These are phyloP conservation scores for Calliphora vicina DNA, from an alignment of 1,140 invertebrate species.

Conservation along the genomic window DNA sequence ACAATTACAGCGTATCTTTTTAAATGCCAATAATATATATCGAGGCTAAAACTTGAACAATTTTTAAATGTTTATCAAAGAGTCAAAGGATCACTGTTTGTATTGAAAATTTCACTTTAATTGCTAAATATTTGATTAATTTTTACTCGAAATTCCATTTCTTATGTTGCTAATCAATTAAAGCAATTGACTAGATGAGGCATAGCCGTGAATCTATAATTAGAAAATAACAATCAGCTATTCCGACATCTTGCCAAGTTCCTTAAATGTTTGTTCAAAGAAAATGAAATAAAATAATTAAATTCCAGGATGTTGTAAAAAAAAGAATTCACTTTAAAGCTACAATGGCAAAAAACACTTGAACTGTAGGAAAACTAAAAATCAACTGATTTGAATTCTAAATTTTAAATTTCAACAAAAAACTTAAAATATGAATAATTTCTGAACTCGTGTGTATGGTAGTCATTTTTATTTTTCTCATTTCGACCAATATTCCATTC, in stretches of 20 bases:
- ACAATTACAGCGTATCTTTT: too few relatives aligned
- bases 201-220: slow-evolving; percentile 60
- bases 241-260: slow-evolving; percentile 63
- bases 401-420: neutral
- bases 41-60: too few relatives aligned
- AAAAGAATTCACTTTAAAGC: neutral
- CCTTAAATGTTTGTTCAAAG: slow-evolving; percentile 61
- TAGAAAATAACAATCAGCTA: slow-evolving; percentile 53
- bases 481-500: slow-evolving; percentile 35
- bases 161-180: slow-evolving; percentile 46
- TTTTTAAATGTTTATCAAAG: too few relatives aligned
- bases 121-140: too few relatives aligned
- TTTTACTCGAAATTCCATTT: too few relatives aligned
- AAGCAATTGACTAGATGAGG: slow-evolving; percentile 63
- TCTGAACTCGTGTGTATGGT: neutral
- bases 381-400: slow-evolving; percentile 31
- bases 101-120: too few relatives aligned
- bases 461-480: neutral
- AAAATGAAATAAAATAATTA: neutral
- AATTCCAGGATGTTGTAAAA: neutral
- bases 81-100: too few relatives aligned
- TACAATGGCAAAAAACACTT: neutral
- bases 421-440: neutral
- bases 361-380: neutral
- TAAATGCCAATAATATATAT: too few relatives aligned